Evolutionary conservation across 1,140 invertebrate species (phyloP), one percentile per base, ranked within the genome.

Genomic region (Diachasma alloeum): DNA sequence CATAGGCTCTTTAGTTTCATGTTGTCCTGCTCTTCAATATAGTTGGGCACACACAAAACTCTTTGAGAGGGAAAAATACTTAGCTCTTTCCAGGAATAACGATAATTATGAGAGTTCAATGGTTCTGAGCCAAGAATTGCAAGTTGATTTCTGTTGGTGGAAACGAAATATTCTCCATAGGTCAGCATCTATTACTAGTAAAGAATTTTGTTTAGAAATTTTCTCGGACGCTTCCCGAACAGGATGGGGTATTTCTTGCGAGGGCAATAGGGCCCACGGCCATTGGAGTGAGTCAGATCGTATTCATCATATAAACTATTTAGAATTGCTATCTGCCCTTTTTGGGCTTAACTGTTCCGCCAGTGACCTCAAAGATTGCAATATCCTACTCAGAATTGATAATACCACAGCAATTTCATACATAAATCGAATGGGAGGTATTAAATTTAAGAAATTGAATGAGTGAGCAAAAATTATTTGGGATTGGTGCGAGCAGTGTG

Each of bases 361-460:
- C 13, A 39, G 10, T 6, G 36, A 78, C 3, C 19, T 44, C 0
- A 31, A 13, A 59, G 19, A 78, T 17, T 78, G 77, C 59, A 39
- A 78, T 53, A 59, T 78, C 13, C 36, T 78, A 0, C 15, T 78
- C 11, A 66, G 77, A 36, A 72, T 78, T 13, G 77, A 78, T 17
- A 79, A 79, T 31, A 79, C 78, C 8, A 79, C 78, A 1, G 78
- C 74, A 0, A 72, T 79, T 11, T 15, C 78, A 6, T 79, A 76
- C 63, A 76, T 76, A 15, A 74, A 76, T 71, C 44, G 53, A 6
- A 76, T 74, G 48, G 71, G 78, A 1, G 72, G 78, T 8, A 71
- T 71, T 39, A 68, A 46, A 11, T 74, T 72, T 11, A 6, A 11
- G 3, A 46, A 37, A 10, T 37, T 74, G 10, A 59, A 19, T n/a